Evolutionary conservation across 2,797 vertebrate species (phyloP).

Genomic region (Protonibea diacanthus): DNA sequence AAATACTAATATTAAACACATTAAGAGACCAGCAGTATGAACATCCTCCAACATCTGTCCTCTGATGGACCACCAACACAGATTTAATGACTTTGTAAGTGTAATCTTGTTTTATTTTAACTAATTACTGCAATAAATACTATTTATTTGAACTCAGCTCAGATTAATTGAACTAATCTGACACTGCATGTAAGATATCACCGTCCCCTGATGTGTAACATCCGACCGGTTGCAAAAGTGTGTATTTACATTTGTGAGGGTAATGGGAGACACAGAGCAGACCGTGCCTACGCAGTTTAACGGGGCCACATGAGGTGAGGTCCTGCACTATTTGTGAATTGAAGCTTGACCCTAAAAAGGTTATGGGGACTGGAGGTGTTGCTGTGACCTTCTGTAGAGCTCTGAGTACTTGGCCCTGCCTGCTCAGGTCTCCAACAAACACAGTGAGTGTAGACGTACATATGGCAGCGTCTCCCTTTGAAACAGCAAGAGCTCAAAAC

Average conservation of each 20-base stretch:
- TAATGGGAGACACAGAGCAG: constrained; percentile 56
- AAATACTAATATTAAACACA: background rate
- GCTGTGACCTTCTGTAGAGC: constrained; percentile 63
- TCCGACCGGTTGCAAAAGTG: constrained; percentile 26
- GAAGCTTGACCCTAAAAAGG: constrained; percentile 69
- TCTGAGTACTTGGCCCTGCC: constrained; percentile 28
- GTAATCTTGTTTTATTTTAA: background rate
- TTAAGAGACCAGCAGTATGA: background rate
- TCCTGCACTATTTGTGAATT: constrained; percentile 64
- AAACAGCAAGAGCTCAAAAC: constrained; percentile 66
- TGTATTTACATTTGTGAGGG: constrained; percentile 36
- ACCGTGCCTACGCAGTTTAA: constrained; percentile 57
- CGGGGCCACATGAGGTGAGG: constrained; percentile 72
- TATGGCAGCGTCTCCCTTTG: constrained; percentile 65
- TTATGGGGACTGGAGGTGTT: constrained; percentile 69
- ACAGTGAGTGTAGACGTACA: constrained; percentile 33
- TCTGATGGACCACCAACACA: background rate
- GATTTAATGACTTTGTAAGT: background rate
- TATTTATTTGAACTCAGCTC: background rate
- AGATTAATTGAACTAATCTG: background rate
- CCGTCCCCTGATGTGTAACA: constrained; percentile 16
- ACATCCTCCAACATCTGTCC: background rate
- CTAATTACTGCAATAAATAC: background rate
- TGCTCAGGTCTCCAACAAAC: constrained; percentile 53
- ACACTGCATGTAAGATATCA: background rate